A percentile compares a stretch with the other conserved stretches of the same genome.
Evolutionary conservation across 2,888 invertebrate genomes (phyloP).

Genomic region (Orthonevra nobilis): DNA sequence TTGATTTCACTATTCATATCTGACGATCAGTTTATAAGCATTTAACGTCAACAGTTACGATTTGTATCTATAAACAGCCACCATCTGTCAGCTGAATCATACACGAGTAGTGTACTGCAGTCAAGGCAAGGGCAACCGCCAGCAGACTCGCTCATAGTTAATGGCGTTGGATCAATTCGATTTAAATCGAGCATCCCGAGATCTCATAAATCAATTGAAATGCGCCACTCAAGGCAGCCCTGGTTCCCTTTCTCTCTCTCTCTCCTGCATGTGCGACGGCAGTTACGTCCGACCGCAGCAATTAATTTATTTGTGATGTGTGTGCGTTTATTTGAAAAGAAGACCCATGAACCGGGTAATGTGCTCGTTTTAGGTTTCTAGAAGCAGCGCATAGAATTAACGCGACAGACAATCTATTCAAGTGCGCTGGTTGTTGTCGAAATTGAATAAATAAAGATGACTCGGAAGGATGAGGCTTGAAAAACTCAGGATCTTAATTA

Average conservation of each 20-base stretch:
- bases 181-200: conserved; percentile 65
- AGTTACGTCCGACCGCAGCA: conserved; percentile 40
- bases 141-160: conserved; percentile 12
- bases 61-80: conserved; percentile 41
- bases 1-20: conserved; percentile 10
- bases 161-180: conserved; percentile 64
- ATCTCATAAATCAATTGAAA: conserved; percentile 68
- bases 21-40: conserved; percentile 22
- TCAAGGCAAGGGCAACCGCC: not conserved
- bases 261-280: conserved; percentile 10
- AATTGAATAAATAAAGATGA: too few species aligned
- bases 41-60: conserved; percentile 14
- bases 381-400: too few species aligned
- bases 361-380: too few species aligned
- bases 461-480: too few species aligned
- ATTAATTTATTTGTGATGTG: conserved; percentile 63
- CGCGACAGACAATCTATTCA: too few species aligned
- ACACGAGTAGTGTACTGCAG: conserved; percentile 38
- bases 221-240: conserved; percentile 37
- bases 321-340: too few species aligned
- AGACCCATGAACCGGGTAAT: too few species aligned
- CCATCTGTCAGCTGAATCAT: conserved; percentile 65
- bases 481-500: too few species aligned
- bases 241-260: conserved; percentile 14
- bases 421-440: too few species aligned